Conservation (phyloP, 2,888 invertebrate species). For the Pammene aurita region DNA sequence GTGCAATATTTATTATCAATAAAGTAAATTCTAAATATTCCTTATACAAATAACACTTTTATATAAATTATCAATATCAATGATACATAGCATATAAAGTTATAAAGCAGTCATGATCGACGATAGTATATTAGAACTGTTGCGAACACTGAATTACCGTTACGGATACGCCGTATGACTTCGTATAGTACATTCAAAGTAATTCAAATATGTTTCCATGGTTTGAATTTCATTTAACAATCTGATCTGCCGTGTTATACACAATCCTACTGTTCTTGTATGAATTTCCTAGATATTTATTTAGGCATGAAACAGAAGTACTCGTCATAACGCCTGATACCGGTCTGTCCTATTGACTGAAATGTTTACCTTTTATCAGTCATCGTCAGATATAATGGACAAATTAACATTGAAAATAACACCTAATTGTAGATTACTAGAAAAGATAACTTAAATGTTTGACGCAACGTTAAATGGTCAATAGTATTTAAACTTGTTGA, state of each 20-base stretch:
- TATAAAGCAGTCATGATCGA: neutral
- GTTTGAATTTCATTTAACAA: neutral
- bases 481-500: no score
- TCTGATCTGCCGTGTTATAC: neutral
- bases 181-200: neutral
- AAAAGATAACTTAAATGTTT: no score
- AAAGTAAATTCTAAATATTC: slow-evolving; percentile 12
- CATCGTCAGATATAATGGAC: no score
- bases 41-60: slow-evolving; percentile 2
- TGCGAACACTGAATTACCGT: neutral
- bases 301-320: no score
- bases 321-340: no score
- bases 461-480: no score
- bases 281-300: neutral
- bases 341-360: no score
- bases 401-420: no score
- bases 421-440: no score
- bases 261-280: neutral
- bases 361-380: no score
- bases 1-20: neutral
- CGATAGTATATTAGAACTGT: neutral
- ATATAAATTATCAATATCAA: slow-evolving; percentile 1
- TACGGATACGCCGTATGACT: neutral
- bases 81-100: neutral
- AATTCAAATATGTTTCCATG: no score